Base-by-base conservation (phyloP, 2,888 invertebrate genomes). In the Zaprionus lineosus region DNA sequence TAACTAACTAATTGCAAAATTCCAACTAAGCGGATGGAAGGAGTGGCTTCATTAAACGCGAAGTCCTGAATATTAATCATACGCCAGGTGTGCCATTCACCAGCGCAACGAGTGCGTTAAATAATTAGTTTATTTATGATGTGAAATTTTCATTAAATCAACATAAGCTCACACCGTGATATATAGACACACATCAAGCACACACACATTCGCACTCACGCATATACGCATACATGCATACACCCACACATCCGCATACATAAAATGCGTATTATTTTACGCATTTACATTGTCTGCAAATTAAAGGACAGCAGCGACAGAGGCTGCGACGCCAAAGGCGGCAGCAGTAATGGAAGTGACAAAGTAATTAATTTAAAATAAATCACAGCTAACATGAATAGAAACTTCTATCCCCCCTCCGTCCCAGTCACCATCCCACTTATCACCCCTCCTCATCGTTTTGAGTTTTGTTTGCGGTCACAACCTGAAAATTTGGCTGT, bases 61-160 rank as follows among this genome's bases (percentile, higher is more conserved):
- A 48, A 52, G 40, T 64, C 50, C 28, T 28, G 29, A 24, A 57
- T 43, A 84, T 78, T 78, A 84, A 84, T 84, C 81, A 78, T 76
- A 74, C 64, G 77, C 71, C 84, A 83, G 77, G 77, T 83, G 79
- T 33, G 41, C 34, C 37, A 36, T 9, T 34, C 29, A 8, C 7
- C 33, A 29, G 14, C 33, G 11, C 11, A 53, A 51, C n/a, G n/a
- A 67, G 21, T 46, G 56, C 34, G 63, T 53, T 53, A 70, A 77
- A 77, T 78, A 84, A 78, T 78, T 78, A 74, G 70, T 64, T 77
- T 77, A 69, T 83, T 77, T 72, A 65, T 72, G 60, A 69, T 62
- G 76, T 57, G 55, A 57, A 75, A 72, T 78, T 62, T 76, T 75
- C 76, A 83, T 78, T 76, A 78, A 78, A 74, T 55, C 62, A 67